Evolutionary conservation across 2,888 invertebrate genomes (phyloP).

Genomic region (Lycaena phlaeas): DNA sequence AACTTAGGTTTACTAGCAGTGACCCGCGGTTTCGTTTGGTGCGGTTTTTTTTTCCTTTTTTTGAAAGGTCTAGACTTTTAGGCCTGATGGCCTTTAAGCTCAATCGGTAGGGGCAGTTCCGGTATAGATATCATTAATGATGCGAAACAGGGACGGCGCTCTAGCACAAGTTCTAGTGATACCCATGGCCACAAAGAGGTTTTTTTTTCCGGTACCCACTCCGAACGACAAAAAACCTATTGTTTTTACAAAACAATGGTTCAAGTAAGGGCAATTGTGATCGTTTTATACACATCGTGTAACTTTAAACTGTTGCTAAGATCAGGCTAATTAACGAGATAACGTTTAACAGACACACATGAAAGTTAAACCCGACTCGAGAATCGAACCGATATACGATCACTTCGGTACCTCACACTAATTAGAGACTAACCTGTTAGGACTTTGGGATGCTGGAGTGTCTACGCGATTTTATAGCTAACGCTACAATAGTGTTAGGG

Average conservation of each 20-base stretch:
- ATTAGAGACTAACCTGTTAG: conserved; percentile 21
- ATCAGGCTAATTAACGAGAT: conserved; percentile 16
- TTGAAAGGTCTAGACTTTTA: too few species aligned
- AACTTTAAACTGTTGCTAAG: conserved; percentile 7
- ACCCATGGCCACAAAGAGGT: too few species aligned
- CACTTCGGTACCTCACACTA: conserved; percentile 19
- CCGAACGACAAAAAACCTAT: too few species aligned
- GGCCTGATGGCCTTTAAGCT: too few species aligned
- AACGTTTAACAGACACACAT: conserved; percentile 23
- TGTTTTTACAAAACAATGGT: conserved; percentile 3
- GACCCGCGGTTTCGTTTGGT: too few species aligned
- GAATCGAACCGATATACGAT: conserved; percentile 27
- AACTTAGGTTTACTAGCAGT: too few species aligned
- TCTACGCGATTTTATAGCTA: conserved; percentile 2
- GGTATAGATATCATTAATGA: too few species aligned
- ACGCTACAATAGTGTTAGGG: not conserved
- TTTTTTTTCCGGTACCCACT: too few species aligned
- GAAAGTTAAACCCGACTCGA: conserved; percentile 19
- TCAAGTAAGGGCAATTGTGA: not conserved
- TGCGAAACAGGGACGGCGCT: too few species aligned
- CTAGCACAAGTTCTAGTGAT: too few species aligned
- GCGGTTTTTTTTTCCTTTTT: too few species aligned
- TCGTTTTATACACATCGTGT: not conserved
- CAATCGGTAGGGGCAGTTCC: too few species aligned
- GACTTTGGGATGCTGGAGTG: not conserved